These are phyloP conservation scores for Zoanthus solanderi DNA, from an alignment of 92 coral and sea anemone species.

Conservation along the genomic window DNA sequence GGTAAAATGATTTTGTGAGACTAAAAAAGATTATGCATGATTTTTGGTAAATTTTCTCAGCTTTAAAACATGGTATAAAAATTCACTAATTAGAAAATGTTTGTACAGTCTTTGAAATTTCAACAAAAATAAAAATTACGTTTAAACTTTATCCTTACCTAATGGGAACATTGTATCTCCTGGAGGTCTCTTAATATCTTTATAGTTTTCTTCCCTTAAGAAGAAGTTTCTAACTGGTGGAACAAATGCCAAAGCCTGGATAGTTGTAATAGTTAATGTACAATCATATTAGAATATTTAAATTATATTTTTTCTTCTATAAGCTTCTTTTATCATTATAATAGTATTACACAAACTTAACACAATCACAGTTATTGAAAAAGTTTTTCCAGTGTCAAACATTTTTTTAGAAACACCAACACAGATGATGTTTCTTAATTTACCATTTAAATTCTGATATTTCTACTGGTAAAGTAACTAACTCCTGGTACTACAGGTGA, in stretches of 20 bases:
- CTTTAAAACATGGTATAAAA: too few species aligned
- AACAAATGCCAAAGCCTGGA: conserved; percentile 97
- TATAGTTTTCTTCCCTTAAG: conserved; percentile 91
- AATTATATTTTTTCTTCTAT: background rate
- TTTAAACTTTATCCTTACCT: conserved; percentile 58
- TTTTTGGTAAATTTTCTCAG: too few species aligned
- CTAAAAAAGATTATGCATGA: too few species aligned
- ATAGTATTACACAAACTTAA: too few species aligned
- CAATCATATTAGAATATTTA: background rate
- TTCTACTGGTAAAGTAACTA: too few species aligned
- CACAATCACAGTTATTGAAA: background rate
- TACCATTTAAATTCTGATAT: too few species aligned
- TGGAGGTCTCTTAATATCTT: conserved; percentile 87
- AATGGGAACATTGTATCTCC: conserved; percentile 91
- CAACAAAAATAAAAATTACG: background rate
- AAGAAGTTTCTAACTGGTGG: conserved; percentile 93
- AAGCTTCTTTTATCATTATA: too few species aligned
- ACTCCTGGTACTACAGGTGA: too few species aligned
- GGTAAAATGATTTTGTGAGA: too few species aligned
- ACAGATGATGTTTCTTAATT: too few species aligned
- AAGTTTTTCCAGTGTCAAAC: background rate
- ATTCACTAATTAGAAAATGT: too few species aligned
- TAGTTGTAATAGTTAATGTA: background rate
- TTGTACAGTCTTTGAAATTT: background rate
- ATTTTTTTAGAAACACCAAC: too few species aligned